phyloP scores from a whole-genome alignment of 2,113 vertebrate genomes.

The Perca fluviatilis region DNA sequence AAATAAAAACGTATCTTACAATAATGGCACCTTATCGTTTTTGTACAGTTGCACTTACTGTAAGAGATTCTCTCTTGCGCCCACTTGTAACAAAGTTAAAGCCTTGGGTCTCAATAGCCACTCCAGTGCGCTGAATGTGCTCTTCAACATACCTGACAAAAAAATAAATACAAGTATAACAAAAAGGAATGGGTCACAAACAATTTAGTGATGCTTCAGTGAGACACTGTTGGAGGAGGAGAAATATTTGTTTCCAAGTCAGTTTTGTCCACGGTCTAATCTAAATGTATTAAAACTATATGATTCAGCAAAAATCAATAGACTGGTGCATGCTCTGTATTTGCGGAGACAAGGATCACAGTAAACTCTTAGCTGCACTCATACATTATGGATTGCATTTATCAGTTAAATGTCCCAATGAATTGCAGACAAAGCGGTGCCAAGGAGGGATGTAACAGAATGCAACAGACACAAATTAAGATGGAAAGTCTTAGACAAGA shows the following conservation, averaged over 20 bases:
- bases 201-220: no score
- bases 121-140: constrained; percentile 90
- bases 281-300: background rate
- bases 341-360: background rate
- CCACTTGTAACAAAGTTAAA: constrained; percentile 90
- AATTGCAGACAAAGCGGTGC: background rate
- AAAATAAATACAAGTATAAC: background rate
- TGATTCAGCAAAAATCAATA: constrained; percentile 2
- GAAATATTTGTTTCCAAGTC: background rate
- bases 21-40: background rate
- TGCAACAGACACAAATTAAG: background rate
- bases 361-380: background rate
- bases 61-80: constrained; percentile 89
- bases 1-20: background rate
- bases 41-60: constrained; percentile 75
- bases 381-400: background rate
- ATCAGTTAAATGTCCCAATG: background rate
- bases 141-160: constrained; percentile 88
- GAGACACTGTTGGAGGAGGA: background rate
- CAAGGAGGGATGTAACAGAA: background rate
- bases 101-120: constrained; percentile 90
- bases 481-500: background rate
- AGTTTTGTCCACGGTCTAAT: background rate
- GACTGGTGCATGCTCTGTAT: background rate
- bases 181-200: background rate